phyloP scores from a whole-genome alignment of 1,140 invertebrate genomes.

The Anastatus disparis region DNA sequence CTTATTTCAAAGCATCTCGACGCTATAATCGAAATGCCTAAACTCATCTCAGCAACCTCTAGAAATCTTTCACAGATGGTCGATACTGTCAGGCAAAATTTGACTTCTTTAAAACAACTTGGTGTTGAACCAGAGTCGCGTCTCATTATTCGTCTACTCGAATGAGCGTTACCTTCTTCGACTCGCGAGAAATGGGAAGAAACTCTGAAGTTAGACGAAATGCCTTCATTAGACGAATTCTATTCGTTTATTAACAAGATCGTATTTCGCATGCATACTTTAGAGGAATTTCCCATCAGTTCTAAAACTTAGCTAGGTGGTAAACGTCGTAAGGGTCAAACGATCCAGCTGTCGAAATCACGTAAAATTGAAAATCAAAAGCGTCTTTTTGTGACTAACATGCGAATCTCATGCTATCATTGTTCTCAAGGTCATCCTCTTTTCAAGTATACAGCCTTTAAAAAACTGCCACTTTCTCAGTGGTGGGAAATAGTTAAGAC shows the following conservation, averaged over 20 bases:
- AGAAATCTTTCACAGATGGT: neutral
- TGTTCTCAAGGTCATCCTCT: neutral
- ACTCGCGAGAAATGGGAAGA: neutral
- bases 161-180: neutral
- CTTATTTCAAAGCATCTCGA: slow-evolving; percentile 10
- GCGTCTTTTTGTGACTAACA: neutral
- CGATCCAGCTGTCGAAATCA: too few relatives aligned
- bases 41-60: too few relatives aligned
- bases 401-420: neutral
- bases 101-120: neutral
- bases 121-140: neutral
- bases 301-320: too few relatives aligned
- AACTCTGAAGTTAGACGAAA: neutral
- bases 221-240: neutral
- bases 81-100: neutral
- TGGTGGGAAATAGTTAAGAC: neutral
- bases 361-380: too few relatives aligned
- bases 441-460: neutral
- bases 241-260: neutral
- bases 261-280: too few relatives aligned
- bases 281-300: too few relatives aligned
- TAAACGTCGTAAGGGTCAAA: too few relatives aligned
- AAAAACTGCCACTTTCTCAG: neutral
- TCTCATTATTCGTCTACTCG: neutral
- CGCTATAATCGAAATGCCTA: neutral